phyloP scores from a whole-genome alignment of 2,113 vertebrate genomes.

The Anoura caudifer region DNA sequence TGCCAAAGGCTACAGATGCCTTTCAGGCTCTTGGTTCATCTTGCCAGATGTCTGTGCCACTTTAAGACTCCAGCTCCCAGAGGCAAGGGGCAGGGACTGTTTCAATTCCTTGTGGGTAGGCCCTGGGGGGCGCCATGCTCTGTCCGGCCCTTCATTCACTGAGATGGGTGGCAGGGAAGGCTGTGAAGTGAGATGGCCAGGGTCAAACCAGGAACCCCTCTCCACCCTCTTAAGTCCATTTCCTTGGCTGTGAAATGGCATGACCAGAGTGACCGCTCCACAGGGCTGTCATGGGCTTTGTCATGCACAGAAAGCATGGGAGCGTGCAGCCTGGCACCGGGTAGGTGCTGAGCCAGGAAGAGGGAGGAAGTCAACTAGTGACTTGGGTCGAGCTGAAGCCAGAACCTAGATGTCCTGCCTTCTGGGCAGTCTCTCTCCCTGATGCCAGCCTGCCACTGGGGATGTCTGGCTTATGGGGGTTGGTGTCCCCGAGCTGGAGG shows the following conservation, averaged over 20 bases:
- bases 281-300: neutral
- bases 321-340: neutral
- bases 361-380: neutral
- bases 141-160: neutral
- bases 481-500: neutral
- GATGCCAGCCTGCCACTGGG: neutral
- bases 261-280: neutral
- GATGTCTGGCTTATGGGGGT: neutral
- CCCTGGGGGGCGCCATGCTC: neutral
- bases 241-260: neutral
- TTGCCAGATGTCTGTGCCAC: neutral
- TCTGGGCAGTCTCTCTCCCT: neutral
- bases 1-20: neutral
- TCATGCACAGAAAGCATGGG: rapidly evolving
- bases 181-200: neutral
- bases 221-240: neutral
- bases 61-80: neutral
- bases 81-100: neutral
- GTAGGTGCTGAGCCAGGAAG: neutral
- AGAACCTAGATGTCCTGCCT: neutral
- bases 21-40: neutral
- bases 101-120: neutral
- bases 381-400: neutral
- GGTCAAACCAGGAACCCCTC: neutral
- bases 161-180: neutral